Evolutionary conservation across 1,140 invertebrate species (phyloP), one percentile per base, ranked within the genome.

Genomic region (Trialeurodes vaporariorum): DNA sequence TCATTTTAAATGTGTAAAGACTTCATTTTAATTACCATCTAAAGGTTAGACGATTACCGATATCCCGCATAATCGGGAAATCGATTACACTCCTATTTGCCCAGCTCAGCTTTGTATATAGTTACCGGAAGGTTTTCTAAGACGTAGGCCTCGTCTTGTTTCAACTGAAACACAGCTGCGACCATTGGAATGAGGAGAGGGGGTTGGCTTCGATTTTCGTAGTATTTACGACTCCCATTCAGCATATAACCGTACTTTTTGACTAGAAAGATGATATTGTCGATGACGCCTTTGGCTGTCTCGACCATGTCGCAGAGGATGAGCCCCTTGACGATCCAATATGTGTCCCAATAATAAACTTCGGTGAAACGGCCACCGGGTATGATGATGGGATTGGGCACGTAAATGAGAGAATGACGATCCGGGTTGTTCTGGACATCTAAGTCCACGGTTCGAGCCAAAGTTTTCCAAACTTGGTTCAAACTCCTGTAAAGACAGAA

Each of bases 261-360:
- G 0, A 90, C 84, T 68, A 91, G 78, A 67, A 81, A 79, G 5
- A 90, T 70, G 59, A 92, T 85, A 76, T 92, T 92, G 69, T 87
- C 82, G 40, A 93, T 83, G 81, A 93, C 88, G 21, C 87, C 88
- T 72, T 76, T 83, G 0, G 85, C 88, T 12, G 91, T 93, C 13
- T 83, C 72, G 0, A 77, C 75, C 91, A 94, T 93, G 70, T 86
- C 86, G 65, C 84, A 87, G 21, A 88, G 74, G 0, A 94, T 76
- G 22, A 67, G 26, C 1, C 69, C 69, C 64, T 58, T 22, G 1
- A 93, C 80, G 9, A 92, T 86, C 91, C 92, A 94, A 76, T 87
- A 94, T 1, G 90, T 89, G 75, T 94, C 92, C 91, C 92, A 94
- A 73, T 94, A 94, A 76, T 94, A 94, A 62, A 90, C 80, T 73